A percentile compares a stretch with the other conserved stretches of the same genome.
phyloP scores from a whole-genome alignment of 2,888 invertebrate species.

The Keiferia lycopersicella region DNA sequence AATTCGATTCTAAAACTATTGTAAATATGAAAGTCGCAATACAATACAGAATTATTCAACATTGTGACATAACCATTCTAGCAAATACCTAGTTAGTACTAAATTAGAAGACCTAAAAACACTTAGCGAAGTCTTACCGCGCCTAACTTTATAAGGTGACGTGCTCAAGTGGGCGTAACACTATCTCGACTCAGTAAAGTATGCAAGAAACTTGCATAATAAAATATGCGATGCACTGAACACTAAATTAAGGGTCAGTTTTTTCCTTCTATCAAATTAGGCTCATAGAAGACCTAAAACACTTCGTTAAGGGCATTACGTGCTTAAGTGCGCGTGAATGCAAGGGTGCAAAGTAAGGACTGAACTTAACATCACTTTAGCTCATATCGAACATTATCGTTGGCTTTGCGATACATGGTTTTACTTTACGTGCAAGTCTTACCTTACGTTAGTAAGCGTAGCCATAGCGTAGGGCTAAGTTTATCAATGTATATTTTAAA shows the following conservation, averaged over 20 bases:
- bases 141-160: slow-evolving; percentile 33
- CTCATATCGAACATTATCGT: neutral
- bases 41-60: neutral
- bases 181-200: slow-evolving; percentile 43
- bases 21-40: neutral
- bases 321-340: slow-evolving; percentile 15
- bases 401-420: too few species aligned
- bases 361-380: neutral
- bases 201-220: slow-evolving; percentile 29
- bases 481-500: too few species aligned
- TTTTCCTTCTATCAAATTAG: slow-evolving; percentile 7
- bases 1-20: neutral
- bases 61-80: neutral
- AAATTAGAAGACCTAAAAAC: slow-evolving; percentile 12
- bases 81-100: neutral
- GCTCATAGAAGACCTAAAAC: slow-evolving; percentile 13
- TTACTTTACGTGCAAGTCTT: too few species aligned
- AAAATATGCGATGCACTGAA: neutral
- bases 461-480: too few species aligned
- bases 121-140: neutral
- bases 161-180: slow-evolving; percentile 57
- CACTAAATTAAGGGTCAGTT: neutral
- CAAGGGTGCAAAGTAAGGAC: neutral
- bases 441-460: too few species aligned
- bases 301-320: neutral